These are phyloP conservation scores for Apodemus speciosus DNA, from an alignment of 2,113 vertebrate species.

Conservation along the genomic window DNA sequence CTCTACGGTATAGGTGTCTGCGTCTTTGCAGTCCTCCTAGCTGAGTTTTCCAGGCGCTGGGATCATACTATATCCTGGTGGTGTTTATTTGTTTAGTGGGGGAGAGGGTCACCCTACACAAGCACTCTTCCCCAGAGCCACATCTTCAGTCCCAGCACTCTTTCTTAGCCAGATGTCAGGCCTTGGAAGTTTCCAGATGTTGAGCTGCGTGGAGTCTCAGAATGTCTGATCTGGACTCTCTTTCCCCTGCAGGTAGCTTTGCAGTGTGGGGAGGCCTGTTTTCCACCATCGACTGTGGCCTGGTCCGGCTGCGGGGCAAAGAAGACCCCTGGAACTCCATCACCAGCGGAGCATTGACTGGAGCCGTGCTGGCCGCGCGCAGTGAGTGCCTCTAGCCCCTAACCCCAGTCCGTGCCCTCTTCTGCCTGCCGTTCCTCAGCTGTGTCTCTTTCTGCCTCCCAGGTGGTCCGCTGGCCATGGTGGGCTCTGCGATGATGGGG, in stretches of 20 bases:
- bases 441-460: not conserved
- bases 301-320: conserved; percentile 90
- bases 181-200: not conserved
- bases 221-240: not conserved
- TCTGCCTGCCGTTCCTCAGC: conserved; percentile 20
- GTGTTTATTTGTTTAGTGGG: not conserved
- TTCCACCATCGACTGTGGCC: conserved; percentile 93
- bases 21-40: not conserved
- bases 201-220: not conserved
- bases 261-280: conserved; percentile 94
- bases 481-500: conserved; percentile 94
- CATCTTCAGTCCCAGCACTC: not conserved
- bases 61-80: not conserved
- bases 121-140: not conserved
- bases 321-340: conserved; percentile 96
- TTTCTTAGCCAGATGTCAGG: conserved; percentile 3
- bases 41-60: not conserved
- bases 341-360: conserved; percentile 91
- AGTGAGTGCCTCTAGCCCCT: conserved; percentile 85
- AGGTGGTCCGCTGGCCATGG: conserved; percentile 94
- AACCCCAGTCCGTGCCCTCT: not conserved
- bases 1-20: not conserved
- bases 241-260: conserved; percentile 88
- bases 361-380: conserved; percentile 91
- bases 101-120: not conserved